Base-by-base conservation (phyloP, 1,140 invertebrate genomes). In the Drosophila malerkotliana region DNA sequence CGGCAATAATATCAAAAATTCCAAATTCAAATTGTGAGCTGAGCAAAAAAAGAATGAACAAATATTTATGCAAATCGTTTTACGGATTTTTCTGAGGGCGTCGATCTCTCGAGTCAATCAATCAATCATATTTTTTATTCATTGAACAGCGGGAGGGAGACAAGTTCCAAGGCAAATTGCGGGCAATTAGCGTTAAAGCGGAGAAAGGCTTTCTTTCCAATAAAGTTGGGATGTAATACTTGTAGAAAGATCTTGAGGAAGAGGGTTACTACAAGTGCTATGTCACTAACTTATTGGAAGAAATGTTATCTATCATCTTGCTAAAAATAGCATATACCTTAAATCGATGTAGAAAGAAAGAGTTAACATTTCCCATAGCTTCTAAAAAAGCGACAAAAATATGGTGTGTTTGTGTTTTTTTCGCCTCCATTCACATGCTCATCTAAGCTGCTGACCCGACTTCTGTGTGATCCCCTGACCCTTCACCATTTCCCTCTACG, bases 41-140 rank as follows among this genome's bases (percentile, higher is more conserved):
- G 14, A 14, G n/a, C 39, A 72, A 37, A 44, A 53, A 49, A 62
- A 48, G 51, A 45, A 61, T 15, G 28, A 52, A 28, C 56, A 73
- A 79, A 87, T 87, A 85, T 85, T 78, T 87, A 87, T 85, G 69
- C 79, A 81, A 85, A 81, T 64, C 63, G 18, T 21, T 21, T 47
- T 47, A 21, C 44, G 18, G 44, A 47, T 9, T 47, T 21, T 21
- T 26, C 39, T 57, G 67, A 74, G 56, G 62, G 62, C 66, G 53
- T 75, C 72, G 72, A 75, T 75, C 72, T 74, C 72, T 28, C 6
- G 44, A 53, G 49, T 58, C 72, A 76, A 74, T 73, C 77, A 79
- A 81, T 79, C 60, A 79, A 81, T 79, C 60, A 72, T 57, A 64
- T 73, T 67, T 48, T 48, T 21, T 55, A 26, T 28, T 47, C 18